A percentile compares a stretch with the other conserved stretches of the same genome.
Evolutionary conservation across 2,888 invertebrate genomes (phyloP).

Genomic region (Temnothorax rugatulus): DNA sequence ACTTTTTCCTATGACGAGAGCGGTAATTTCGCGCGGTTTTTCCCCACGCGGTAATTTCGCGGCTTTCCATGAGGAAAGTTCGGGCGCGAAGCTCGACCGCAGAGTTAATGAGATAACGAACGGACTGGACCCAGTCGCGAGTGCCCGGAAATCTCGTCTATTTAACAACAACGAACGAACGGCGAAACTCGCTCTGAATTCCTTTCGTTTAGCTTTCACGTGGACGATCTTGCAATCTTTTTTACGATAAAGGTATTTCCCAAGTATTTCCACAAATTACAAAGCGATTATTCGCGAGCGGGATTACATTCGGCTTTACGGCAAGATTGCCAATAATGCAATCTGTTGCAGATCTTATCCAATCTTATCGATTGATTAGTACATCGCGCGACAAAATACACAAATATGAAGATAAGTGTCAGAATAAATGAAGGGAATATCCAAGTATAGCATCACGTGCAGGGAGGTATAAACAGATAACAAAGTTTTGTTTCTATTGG

Average conservation of each 20-base stretch:
- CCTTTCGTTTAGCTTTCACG: background rate
- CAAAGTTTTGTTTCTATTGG: background rate
- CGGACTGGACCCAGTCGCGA: background rate
- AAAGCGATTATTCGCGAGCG: background rate
- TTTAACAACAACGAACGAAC: background rate
- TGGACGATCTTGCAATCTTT: background rate
- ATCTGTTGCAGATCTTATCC: background rate
- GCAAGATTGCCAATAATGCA: background rate
- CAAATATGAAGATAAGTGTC: background rate
- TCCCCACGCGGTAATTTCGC: background rate
- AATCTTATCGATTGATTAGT: background rate
- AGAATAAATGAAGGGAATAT: background rate
- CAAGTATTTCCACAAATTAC: background rate
- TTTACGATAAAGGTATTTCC: background rate
- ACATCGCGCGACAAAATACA: background rate
- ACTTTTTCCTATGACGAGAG: background rate
- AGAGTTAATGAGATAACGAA: conserved; percentile 2
- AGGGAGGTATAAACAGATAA: background rate
- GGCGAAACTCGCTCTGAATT: background rate
- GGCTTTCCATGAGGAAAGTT: conserved; percentile 18
- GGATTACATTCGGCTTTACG: background rate
- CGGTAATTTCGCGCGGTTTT: background rate
- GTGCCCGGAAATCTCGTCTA: background rate
- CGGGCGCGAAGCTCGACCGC: background rate
- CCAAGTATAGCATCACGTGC: background rate